Evolutionary conservation across 2,888 invertebrate species (phyloP).

Genomic region (Drosophila mulleri): DNA sequence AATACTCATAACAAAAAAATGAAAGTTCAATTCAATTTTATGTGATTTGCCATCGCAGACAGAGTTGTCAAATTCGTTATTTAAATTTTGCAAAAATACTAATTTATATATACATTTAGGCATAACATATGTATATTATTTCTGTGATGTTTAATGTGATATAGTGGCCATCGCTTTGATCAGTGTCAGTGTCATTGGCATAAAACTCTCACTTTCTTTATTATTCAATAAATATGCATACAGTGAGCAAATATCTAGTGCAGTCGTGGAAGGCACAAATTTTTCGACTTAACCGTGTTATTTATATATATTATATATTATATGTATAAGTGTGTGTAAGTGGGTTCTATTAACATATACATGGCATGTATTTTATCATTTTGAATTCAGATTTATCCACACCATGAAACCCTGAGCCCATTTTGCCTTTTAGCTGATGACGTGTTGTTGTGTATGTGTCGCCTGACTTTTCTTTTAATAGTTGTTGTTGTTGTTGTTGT

Average conservation of each 20-base stretch:
- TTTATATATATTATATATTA: slow-evolving; percentile 2
- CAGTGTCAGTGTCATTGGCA: slow-evolving; percentile 1
- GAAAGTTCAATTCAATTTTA: slow-evolving; percentile 24
- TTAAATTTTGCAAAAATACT: slow-evolving; percentile 23
- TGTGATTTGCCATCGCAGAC: slow-evolving; percentile 11
- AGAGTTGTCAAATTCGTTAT: slow-evolving; percentile 37
- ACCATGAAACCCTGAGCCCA: slow-evolving; percentile 58
- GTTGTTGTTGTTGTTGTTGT: slow-evolving; percentile 47
- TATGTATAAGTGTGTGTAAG: slow-evolving; percentile 27
- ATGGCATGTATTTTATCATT: slow-evolving; percentile 24
- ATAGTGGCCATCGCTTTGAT: slow-evolving; percentile 19
- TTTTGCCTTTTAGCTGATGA: slow-evolving; percentile 51
- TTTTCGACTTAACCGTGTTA: slow-evolving; percentile 33
- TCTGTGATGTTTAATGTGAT: slow-evolving; percentile 14
- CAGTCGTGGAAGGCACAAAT: slow-evolving; percentile 58
- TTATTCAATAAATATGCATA: slow-evolving; percentile 1
- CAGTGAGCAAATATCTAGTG: slow-evolving; percentile 18
- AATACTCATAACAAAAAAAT: slow-evolving; percentile 44
- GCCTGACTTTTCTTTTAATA: slow-evolving; percentile 31
- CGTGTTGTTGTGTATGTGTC: slow-evolving; percentile 44
- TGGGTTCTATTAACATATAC: slow-evolving; percentile 54
- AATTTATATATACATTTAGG: background rate
- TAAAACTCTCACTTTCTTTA: slow-evolving; percentile 18
- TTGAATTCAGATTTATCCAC: slow-evolving; percentile 41
- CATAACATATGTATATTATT: background rate